Conservation (phyloP, 2,113 vertebrate genomes). For the Delphinus delphis region DNA sequence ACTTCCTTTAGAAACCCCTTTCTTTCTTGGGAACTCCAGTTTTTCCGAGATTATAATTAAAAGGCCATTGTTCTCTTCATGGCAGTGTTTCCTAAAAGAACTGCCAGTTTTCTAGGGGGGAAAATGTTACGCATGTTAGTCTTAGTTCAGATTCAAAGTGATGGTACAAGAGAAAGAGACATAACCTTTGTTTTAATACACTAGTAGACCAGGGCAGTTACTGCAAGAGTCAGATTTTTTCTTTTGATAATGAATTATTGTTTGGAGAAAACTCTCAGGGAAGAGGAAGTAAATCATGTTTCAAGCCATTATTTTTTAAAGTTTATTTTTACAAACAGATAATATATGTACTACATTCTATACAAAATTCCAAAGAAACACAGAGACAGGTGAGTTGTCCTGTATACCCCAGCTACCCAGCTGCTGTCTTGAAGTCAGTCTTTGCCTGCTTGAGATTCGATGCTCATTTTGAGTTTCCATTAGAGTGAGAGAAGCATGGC, state of each 20-base stretch:
- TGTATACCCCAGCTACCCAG: neutral
- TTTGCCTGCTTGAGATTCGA: neutral
- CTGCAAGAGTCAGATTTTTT: neutral
- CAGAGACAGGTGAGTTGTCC: neutral
- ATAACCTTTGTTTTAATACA: neutral
- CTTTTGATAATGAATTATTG: neutral
- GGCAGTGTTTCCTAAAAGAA: too few relatives aligned
- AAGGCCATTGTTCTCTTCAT: too few relatives aligned
- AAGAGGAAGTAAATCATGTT: neutral
- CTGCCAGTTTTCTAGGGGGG: too few relatives aligned
- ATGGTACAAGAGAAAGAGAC: neutral
- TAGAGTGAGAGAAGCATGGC: neutral
- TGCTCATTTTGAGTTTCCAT: neutral
- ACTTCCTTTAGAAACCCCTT: too few relatives aligned
- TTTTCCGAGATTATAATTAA: too few relatives aligned
- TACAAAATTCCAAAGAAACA: constrained; percentile 1
- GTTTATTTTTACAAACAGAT: neutral
- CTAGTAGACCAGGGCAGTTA: neutral
- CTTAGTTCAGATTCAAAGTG: neutral
- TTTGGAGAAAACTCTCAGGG: neutral
- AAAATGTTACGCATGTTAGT: too few relatives aligned
- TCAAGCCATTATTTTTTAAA: constrained; percentile 26
- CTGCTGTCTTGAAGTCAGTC: neutral
- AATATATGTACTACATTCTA: neutral
- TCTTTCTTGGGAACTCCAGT: too few relatives aligned